Percentiles rank a stretch among this genome's conserved stretches.
phyloP scores from a whole-genome alignment of 2,797 vertebrate species.

The Pantherophis alleghaniensis region DNA sequence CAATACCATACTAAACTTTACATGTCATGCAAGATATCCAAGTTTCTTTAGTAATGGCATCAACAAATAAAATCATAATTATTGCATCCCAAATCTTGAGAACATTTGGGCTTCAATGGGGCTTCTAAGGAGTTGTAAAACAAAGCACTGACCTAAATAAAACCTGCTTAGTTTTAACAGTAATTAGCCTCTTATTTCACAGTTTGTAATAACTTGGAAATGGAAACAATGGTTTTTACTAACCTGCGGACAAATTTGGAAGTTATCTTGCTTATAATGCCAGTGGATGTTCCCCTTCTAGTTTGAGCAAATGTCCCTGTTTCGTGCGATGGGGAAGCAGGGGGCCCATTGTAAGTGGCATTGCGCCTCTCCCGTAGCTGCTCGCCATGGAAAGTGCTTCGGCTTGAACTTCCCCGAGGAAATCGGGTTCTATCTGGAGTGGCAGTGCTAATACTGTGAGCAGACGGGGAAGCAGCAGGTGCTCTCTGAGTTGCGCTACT shows the following conservation, averaged over 20 bases:
- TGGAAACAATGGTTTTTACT: constrained; percentile 58
- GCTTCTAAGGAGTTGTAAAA: not conserved
- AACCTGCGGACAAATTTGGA: constrained; percentile 98
- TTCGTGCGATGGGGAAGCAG: constrained; percentile 94
- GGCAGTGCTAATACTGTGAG: constrained; percentile 91
- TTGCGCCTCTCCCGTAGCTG: constrained; percentile 95
- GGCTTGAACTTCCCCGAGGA: constrained; percentile 93
- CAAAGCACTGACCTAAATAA: not conserved
- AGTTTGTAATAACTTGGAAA: not conserved
- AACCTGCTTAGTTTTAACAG: constrained; percentile 3
- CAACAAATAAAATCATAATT: not conserved
- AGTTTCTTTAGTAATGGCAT: not conserved
- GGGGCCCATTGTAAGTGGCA: constrained; percentile 94
- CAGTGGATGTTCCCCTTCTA: constrained; percentile 90
- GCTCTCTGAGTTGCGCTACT: constrained; percentile 79
- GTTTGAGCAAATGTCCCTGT: constrained; percentile 87
- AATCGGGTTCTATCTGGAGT: constrained; percentile 96
- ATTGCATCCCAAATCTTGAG: not conserved
- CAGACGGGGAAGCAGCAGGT: constrained; percentile 91
- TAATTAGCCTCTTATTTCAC: not conserved
- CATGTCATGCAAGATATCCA: not conserved
- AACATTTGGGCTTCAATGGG: not conserved
- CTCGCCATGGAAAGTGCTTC: constrained; percentile 96
- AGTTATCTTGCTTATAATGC: constrained; percentile 97
- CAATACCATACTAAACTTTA: not conserved